Percentiles rank a stretch among this genome's conserved stretches.
Conservation (phyloP, 2,113 vertebrate species). For the Chlamydotis undulata region DNA sequence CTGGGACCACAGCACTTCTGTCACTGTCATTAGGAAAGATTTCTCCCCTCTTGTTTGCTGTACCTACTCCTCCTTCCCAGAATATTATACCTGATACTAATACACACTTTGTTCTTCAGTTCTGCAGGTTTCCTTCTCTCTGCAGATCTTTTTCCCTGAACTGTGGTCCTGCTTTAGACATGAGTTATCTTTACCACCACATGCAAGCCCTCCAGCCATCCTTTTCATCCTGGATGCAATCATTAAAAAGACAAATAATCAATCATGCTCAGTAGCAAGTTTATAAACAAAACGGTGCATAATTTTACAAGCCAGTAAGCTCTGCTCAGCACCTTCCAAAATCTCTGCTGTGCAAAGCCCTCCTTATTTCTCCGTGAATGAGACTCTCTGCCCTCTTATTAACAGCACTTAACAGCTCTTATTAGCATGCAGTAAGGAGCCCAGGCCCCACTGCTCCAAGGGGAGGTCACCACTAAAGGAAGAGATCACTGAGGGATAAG, state of each 20-base stretch:
- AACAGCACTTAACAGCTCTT: not conserved
- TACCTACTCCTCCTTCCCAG: not conserved
- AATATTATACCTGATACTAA: not conserved
- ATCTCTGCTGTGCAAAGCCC: not conserved
- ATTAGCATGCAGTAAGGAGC: not conserved
- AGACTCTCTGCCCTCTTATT: not conserved
- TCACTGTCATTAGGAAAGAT: not conserved
- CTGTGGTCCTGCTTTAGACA: not conserved
- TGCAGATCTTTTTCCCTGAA: not conserved
- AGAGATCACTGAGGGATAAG: not conserved
- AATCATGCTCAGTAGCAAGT: not conserved
- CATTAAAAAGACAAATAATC: not conserved
- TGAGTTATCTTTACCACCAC: not conserved
- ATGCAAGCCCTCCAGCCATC: not conserved
- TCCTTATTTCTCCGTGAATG: not conserved
- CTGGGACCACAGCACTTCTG: not conserved
- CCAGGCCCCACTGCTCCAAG: not conserved
- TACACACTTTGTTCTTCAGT: accelerated
- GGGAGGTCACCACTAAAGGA: not conserved
- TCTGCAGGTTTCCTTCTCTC: not conserved
- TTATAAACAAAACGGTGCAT: not conserved
- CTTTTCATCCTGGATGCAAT: not conserved
- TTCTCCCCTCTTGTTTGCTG: not conserved
- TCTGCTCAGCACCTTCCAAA: not conserved
- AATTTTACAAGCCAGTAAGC: not conserved